Evolutionary conservation across 1,140 invertebrate species (phyloP).

Genomic region (Pogonomyrmex barbatus): DNA sequence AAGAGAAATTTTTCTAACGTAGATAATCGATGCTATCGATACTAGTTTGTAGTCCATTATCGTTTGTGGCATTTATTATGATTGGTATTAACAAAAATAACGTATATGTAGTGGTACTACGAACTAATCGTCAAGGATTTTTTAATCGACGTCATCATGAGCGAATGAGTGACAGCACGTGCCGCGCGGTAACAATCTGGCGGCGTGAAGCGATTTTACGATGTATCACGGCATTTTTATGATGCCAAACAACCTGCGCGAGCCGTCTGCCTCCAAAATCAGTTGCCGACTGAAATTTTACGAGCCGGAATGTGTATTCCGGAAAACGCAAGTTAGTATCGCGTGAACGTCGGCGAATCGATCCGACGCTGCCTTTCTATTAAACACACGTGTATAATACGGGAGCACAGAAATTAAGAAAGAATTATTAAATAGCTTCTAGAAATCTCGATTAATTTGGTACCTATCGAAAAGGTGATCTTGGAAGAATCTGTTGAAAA

Average conservation of each 20-base stretch:
- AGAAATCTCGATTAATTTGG: neutral
- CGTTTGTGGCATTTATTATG: neutral
- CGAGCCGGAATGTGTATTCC: constrained; percentile 29
- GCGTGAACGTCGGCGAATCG: constrained; percentile 28
- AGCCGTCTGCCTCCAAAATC: constrained; percentile 36
- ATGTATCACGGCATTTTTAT: constrained; percentile 51
- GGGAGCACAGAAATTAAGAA: neutral
- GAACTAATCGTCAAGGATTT: neutral
- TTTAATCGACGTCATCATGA: constrained; percentile 21
- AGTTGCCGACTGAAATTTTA: constrained; percentile 45
- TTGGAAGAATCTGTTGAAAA: neutral
- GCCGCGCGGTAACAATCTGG: constrained; percentile 35
- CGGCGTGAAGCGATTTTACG: constrained; percentile 53
- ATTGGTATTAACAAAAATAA: neutral
- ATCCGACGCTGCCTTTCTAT: constrained; percentile 16
- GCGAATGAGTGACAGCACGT: constrained; percentile 32
- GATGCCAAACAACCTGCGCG: constrained; percentile 27
- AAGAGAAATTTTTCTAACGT: neutral
- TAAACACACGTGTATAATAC: neutral
- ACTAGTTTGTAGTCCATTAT: neutral
- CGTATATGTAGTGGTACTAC: neutral
- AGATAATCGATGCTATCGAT: neutral
- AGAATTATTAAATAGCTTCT: neutral
- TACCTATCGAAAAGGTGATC: neutral
- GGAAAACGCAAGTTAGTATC: constrained; percentile 48